Base-by-base conservation (phyloP, 2,888 invertebrate genomes). In the Stenurella melanura region DNA sequence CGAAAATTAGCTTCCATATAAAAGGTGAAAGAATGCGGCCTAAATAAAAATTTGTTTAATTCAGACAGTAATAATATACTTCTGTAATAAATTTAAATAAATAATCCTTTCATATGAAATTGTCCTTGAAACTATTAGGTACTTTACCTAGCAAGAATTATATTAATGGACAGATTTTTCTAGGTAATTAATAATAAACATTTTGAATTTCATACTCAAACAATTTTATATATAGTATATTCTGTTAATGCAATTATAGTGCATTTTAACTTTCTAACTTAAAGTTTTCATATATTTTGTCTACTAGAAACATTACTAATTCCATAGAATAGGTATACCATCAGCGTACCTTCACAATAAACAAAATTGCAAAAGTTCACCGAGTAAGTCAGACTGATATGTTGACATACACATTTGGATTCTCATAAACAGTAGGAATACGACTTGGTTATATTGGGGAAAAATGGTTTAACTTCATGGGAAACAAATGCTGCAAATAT, bases 191-290 rank as follows among this genome's bases (percentile, higher is more conserved):
- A 42, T 42, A 42, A 50, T 4, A n/a, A n/a, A 17, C 7, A 42
- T 42, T 42, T 42, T 42, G 42, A 4, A 15, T 42, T 38, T 38
- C 42, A 42, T 42, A 15, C 42, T 42, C 12, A 15, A 42, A 42
- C 42, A 42, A 42, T 38, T 38, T 38, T 15, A 42, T 15, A 42
- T 42, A 15, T 42, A 4, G 11, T 42, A n/a, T 50, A 6, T 50
- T 50, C 2, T n/a, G 2, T n/a, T 50, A n/a, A 50, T 50, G 50
- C 50, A 6, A 17, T 42, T 50, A 50, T 50, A 50, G 50, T n/a
- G 50, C 50, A 50, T 50, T 50, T 15, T n/a, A 50, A 50, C 50
- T 15, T 50, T 50, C 50, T 50, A 50, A 50, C 50, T 50, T n/a
- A 1, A 42, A 50, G n/a, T 50, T 50, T 50, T 50, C 5, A 5